Evolutionary conservation across 2,797 vertebrate species (phyloP), one percentile per base, ranked within the genome.

Genomic region (Oreortyx pictus): DNA sequence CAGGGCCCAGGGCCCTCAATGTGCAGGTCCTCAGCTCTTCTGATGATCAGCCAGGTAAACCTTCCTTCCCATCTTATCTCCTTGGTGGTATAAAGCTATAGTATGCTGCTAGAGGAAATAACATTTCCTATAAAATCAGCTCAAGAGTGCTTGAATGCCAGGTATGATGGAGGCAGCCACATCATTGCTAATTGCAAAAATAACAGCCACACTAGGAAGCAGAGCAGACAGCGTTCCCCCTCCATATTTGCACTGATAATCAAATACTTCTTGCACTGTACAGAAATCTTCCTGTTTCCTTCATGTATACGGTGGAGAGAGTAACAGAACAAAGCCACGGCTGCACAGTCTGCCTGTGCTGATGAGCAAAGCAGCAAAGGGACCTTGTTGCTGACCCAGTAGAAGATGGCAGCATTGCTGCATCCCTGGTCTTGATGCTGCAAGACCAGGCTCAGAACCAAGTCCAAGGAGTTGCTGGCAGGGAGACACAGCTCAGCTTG

Each of bases 341-440:
- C 66, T 52, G 29, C 35, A 43, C 2, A 11, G 39, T 24, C 1
- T 1, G 27, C 12, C 18, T 29, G 17, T 8, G 9, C 1, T 1
- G 4, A 43, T 56, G 56, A 65, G 22, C 7, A 14, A 17, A 24
- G 24, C 29, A n/a, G 27, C 19, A 1, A 19, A 16, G 31, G 20
- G 24, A 6, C 17, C 1, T 5, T 0, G 0, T n/a, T 52, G 49
- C 60, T 57, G 56, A 27, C 9, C 35, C 41, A 6, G 20, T 15
- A 20, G 31, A 19, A 11, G 13, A 14, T 1, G 25, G 27, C 54
- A 47, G 54, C 25, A 10, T 44, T 0, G 7, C 7, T 70, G 20
- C 0, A 1, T 41, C 49, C 16, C 66, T 37, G 20, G 43, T 43
- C 43, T 43, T 12, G 11, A 12, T 43, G 15, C 43, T 43, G 39